Percentiles rank a stretch among this genome's conserved stretches.
Conservation (phyloP, 2,888 invertebrate species). For the Yponomeuta sedellus region DNA sequence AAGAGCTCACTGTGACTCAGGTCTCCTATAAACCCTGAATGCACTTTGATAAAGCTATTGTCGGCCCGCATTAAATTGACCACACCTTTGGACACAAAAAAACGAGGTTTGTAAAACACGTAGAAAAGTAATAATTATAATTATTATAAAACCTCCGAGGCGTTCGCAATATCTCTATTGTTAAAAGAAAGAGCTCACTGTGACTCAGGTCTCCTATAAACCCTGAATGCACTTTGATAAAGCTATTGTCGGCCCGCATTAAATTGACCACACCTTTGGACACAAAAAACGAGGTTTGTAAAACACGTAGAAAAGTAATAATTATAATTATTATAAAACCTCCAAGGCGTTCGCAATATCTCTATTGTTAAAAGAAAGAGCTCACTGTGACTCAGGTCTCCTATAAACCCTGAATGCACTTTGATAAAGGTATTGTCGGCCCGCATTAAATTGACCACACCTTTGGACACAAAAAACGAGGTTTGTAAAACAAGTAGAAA, state of each 20-base stretch:
- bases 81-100: neutral
- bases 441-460: neutral
- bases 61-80: neutral
- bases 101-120: no score
- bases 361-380: no score
- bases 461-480: neutral
- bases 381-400: neutral
- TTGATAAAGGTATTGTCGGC: neutral
- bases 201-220: neutral
- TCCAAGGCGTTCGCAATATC: no score
- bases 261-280: neutral
- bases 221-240: neutral
- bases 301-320: no score
- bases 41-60: conserved; percentile 3
- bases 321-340: no score
- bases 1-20: neutral
- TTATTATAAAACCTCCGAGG: no score
- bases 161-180: no score
- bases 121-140: no score
- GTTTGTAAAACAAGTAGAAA: no score
- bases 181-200: neutral
- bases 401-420: neutral
- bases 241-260: neutral
- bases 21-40: neutral
- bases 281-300: no score